Conservation (phyloP, 1,140 invertebrate species). For the Drosophila ercepeae region DNA sequence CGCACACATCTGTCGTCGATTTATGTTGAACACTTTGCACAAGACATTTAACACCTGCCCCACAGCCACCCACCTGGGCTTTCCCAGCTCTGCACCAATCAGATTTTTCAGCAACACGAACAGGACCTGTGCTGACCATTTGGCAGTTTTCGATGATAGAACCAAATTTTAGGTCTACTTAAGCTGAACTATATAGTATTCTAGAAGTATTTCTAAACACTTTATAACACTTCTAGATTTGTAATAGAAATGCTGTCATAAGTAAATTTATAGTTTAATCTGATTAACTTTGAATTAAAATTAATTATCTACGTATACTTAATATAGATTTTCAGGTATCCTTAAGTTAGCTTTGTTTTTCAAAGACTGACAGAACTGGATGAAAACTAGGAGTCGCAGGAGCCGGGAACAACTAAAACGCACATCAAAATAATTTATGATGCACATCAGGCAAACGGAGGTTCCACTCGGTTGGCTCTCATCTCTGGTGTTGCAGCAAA, state of each 20-base stretch:
- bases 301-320: not conserved
- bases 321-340: not conserved
- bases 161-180: too few species aligned
- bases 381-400: constrained; percentile 1
- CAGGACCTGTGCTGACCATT: constrained; percentile 12
- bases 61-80: constrained; percentile 27
- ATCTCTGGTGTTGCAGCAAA: constrained; percentile 33
- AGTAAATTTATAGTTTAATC: too few species aligned
- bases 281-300: too few species aligned
- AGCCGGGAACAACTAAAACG: constrained; percentile 50
- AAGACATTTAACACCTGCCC: constrained; percentile 78
- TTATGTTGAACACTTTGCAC: constrained; percentile 65
- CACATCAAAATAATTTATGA: constrained; percentile 81
- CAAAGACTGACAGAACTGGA: not conserved
- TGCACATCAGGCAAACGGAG: constrained; percentile 62
- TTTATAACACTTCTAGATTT: too few species aligned
- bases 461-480: constrained; percentile 25
- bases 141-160: constrained; percentile 1
- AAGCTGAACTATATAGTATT: too few species aligned
- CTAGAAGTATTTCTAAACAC: too few species aligned
- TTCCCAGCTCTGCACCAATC: constrained; percentile 50
- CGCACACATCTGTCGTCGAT: constrained; percentile 50
- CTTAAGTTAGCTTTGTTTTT: not conserved
- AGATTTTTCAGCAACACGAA: constrained; percentile 61
- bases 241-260: too few species aligned